A percentile compares a stretch with the other conserved stretches of the same genome.
Conservation (phyloP, 2,797 vertebrate genomes). For the Ptychobarbus kaznakovi region DNA sequence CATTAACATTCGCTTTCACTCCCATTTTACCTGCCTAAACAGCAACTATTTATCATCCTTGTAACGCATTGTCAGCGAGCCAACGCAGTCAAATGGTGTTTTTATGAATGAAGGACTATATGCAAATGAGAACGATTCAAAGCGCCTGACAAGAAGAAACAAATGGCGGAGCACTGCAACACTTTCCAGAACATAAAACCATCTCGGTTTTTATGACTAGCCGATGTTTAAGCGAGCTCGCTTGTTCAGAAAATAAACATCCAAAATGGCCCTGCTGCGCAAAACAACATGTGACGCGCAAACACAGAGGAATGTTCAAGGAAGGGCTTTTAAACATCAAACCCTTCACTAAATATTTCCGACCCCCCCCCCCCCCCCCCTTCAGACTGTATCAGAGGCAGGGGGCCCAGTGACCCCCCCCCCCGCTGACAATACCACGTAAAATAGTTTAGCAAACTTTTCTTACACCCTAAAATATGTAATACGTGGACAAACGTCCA, state of each 20-base stretch:
- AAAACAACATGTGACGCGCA: conserved; percentile 16
- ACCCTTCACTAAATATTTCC: conserved; percentile 62
- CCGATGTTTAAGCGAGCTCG: not conserved
- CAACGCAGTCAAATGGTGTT: conserved; percentile 47
- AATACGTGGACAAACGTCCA: not conserved
- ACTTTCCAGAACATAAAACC: not conserved
- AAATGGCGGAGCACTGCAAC: conserved; percentile 75
- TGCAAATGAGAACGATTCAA: conserved; percentile 82
- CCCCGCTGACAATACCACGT: conserved; percentile 52
- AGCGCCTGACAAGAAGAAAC: conserved; percentile 44
- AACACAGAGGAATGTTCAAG: conserved; percentile 25
- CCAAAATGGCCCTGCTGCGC: conserved; percentile 19
- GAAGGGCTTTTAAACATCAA: conserved; percentile 51
- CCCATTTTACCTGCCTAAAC: not conserved
- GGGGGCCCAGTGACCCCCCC: conserved; percentile 47
- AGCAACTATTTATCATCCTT: not conserved
- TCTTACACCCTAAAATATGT: not conserved
- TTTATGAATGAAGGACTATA: conserved; percentile 87
- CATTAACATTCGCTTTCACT: not conserved
- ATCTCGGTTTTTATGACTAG: not conserved
- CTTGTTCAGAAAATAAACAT: conserved; percentile 1
- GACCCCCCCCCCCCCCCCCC: conserved; percentile 48
- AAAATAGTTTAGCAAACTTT: conserved; percentile 15
- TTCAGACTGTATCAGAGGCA: conserved; percentile 42
- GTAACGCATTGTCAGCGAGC: not conserved